phyloP scores from a whole-genome alignment of 2,888 invertebrate genomes.

The Andrena marginata region DNA sequence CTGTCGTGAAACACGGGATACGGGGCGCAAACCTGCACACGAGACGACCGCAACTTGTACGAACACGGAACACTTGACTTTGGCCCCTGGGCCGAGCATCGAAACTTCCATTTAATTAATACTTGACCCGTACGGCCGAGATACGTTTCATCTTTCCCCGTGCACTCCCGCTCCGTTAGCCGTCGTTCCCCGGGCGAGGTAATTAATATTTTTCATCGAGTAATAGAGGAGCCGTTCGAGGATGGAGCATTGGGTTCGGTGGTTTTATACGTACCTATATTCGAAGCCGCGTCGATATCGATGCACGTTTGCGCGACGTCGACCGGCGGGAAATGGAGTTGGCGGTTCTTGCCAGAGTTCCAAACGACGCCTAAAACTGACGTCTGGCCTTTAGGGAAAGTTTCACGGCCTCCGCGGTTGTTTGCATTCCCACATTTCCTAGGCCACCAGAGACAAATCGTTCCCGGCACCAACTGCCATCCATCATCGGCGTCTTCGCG shows the following conservation, averaged over 20 bases:
- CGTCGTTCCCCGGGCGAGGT: not conserved
- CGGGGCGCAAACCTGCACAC: slow-evolving; percentile 51
- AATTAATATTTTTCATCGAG: not conserved
- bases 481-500: slow-evolving; percentile 65
- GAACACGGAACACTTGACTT: slow-evolving; percentile 49
- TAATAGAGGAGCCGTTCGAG: not conserved
- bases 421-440: slow-evolving; percentile 66
- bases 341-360: not conserved
- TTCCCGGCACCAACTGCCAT: slow-evolving; percentile 61
- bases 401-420: slow-evolving; percentile 54
- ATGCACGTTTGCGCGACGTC: not conserved
- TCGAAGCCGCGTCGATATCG: not conserved
- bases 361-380: slow-evolving; percentile 26
- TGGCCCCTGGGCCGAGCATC: slow-evolving; percentile 24
- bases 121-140: not conserved
- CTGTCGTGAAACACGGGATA: slow-evolving; percentile 58
- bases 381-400: slow-evolving; percentile 51
- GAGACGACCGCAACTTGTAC: slow-evolving; percentile 37
- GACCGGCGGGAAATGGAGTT: not conserved
- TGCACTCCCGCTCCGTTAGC: not conserved
- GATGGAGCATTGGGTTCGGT: not conserved
- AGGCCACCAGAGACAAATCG: slow-evolving; percentile 72
- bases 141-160: not conserved
- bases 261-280: too few species aligned
- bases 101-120: slow-evolving; percentile 42